phyloP scores from a whole-genome alignment of 2,888 invertebrate species.

The Brachyptera putata region DNA sequence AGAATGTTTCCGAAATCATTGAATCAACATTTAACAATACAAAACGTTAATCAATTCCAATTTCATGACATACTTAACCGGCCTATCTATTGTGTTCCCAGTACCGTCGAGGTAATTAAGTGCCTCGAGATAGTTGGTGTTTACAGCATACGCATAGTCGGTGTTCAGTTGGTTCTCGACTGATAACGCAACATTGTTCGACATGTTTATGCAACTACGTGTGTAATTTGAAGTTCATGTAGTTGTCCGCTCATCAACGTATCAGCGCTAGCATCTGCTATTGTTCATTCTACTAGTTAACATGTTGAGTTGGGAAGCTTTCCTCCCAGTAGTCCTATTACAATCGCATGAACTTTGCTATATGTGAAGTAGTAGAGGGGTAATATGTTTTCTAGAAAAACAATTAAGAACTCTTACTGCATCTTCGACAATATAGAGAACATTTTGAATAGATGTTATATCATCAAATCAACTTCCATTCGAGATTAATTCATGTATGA shows the following conservation, averaged over 20 bases:
- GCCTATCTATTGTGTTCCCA: no score
- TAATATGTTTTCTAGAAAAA: slow-evolving; percentile 4
- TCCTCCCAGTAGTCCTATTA: slow-evolving; percentile 4
- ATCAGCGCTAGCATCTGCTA: not conserved
- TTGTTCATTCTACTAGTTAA: not conserved
- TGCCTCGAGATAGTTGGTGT: not conserved
- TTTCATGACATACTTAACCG: not conserved
- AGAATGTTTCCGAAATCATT: no score
- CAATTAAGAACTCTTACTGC: not conserved
- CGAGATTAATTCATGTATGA: not conserved
- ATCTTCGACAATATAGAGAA: not conserved
- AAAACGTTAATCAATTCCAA: not conserved
- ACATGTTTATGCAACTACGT: slow-evolving; percentile 14
- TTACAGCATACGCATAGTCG: not conserved
- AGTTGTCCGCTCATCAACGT: slow-evolving; percentile 4
- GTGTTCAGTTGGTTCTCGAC: not conserved
- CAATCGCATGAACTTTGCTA: no score
- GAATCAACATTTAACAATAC: slow-evolving; percentile 5
- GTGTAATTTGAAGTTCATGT: slow-evolving; percentile 15
- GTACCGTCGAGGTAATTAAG: slow-evolving; percentile 12
- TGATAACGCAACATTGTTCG: not conserved
- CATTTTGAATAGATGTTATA: slow-evolving; percentile 1
- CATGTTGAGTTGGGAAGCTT: not conserved
- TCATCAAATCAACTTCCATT: not conserved
- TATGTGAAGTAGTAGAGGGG: no score